Conservation (phyloP, 2,113 vertebrate genomes). For the Channa maculata region DNA sequence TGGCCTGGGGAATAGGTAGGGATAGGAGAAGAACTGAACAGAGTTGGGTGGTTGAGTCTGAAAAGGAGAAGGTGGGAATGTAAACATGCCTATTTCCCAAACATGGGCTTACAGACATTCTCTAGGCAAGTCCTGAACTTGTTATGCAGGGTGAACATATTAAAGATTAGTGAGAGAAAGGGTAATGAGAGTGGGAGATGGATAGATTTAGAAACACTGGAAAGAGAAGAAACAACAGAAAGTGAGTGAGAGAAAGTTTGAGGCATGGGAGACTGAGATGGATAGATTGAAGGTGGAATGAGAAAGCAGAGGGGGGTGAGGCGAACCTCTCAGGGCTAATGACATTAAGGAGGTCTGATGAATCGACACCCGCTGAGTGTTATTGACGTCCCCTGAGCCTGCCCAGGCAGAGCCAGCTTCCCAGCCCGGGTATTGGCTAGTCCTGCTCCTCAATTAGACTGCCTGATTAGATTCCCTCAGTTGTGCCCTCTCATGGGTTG, state of each 20-base stretch:
- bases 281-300: constrained; percentile 44
- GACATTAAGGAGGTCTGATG: constrained; percentile 85
- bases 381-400: constrained; percentile 79
- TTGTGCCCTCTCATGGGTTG: constrained; percentile 79
- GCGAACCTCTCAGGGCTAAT: constrained; percentile 84
- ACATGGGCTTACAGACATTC: constrained; percentile 39
- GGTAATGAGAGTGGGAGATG: constrained; percentile 65
- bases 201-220: constrained; percentile 65
- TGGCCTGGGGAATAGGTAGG: constrained; percentile 7
- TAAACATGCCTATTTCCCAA: constrained; percentile 48
- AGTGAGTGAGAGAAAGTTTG: constrained; percentile 71
- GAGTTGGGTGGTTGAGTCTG: constrained; percentile 16
- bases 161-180: constrained; percentile 64
- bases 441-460: constrained; percentile 84
- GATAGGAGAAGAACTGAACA: constrained; percentile 22
- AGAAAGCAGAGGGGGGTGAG: constrained; percentile 61
- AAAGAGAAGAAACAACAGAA: constrained; percentile 50
- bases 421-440: constrained; percentile 69
- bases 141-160: constrained; percentile 63
- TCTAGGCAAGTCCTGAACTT: constrained; percentile 58
- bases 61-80: neutral
- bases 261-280: constrained; percentile 66
- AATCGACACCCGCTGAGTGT: constrained; percentile 84
- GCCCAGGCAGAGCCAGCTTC: constrained; percentile 69
- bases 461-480: constrained; percentile 85